Evolutionary conservation across 2,797 vertebrate genomes (phyloP).

Genomic region (Phrynocephalus vlangalii): DNA sequence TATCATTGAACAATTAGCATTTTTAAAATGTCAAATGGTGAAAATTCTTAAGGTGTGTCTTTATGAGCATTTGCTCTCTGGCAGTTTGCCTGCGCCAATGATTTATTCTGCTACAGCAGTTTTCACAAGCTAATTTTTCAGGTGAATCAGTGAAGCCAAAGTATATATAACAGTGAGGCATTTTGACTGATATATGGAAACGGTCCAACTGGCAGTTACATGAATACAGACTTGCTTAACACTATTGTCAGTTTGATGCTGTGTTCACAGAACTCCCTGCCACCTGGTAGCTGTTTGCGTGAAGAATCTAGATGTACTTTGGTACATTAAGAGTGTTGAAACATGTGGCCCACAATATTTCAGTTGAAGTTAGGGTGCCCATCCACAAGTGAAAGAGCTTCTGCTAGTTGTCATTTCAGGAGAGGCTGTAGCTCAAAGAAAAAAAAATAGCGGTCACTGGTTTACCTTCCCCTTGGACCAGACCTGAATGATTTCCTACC

Average conservation of each 20-base stretch:
- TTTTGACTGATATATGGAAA: conserved; percentile 7
- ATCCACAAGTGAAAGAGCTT: background rate
- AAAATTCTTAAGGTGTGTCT: conserved; percentile 18
- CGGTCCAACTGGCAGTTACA: background rate
- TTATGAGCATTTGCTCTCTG: conserved; percentile 1
- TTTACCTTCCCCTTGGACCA: background rate
- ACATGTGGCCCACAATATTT: background rate
- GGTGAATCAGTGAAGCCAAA: background rate
- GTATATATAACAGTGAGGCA: background rate
- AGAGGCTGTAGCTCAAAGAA: background rate
- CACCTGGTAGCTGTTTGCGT: background rate
- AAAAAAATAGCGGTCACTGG: background rate
- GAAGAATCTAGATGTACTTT: background rate
- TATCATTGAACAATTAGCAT: conserved; percentile 37
- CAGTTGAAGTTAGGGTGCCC: background rate
- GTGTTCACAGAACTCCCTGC: background rate
- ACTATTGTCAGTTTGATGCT: background rate
- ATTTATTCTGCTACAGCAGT: background rate
- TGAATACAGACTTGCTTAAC: background rate
- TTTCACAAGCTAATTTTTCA: background rate
- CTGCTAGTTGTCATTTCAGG: background rate
- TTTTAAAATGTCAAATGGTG: conserved; percentile 43
- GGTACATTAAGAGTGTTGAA: background rate
- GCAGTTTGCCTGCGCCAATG: conserved; percentile 10
- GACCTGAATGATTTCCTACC: too few relatives aligned